Evolutionary conservation across 2,888 invertebrate genomes (phyloP), one percentile per base, ranked within the genome.

Genomic region (Scrobipalpa costella): DNA sequence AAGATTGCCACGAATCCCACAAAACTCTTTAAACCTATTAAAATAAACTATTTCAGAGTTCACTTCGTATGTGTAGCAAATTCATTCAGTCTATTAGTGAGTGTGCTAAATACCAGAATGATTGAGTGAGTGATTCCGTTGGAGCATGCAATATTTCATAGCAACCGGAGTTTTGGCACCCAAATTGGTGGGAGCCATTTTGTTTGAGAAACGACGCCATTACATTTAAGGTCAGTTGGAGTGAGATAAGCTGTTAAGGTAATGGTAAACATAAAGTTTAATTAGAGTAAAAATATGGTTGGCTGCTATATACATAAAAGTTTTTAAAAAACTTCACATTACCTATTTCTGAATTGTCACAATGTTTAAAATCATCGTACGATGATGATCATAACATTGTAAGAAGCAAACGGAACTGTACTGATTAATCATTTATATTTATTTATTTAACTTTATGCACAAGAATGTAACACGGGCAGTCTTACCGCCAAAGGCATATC

Each of bases 81-180:
- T 13, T 27, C 27, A 27, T 27, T 52, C 13, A 13, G 21, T 52
- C 50, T 13, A 50, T 50, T 50, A 50, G 21, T 7, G 19, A 50
- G 50, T 52, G 50, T 27, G 50, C 19, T 27, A 52, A 52, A 52
- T 52, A 52, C 21, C 50, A 6, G 50, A 21, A 11, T 13, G 13
- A 6, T 21, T 1, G 27, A 52, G 21, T 65, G 62, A 65, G 58
- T 47, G 50, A 64, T 40, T 55, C 55, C 55, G 64, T 65, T 65
- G 6, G 21, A 58, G 47, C 13, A n/a, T 7, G 44, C 34, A 36
- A 55, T 58, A 59, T 44, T 21, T 59, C 44, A 59, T 13, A 21
- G 7, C 19, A 8, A 27, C 21, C n/a, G 7, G 34, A 34, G 21
- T 59, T 59, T 59, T 19, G 59, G 40, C 21, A 19, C n/a, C 27